Conservation (phyloP, 2,888 invertebrate species). For the Exocentrus adspersus region DNA sequence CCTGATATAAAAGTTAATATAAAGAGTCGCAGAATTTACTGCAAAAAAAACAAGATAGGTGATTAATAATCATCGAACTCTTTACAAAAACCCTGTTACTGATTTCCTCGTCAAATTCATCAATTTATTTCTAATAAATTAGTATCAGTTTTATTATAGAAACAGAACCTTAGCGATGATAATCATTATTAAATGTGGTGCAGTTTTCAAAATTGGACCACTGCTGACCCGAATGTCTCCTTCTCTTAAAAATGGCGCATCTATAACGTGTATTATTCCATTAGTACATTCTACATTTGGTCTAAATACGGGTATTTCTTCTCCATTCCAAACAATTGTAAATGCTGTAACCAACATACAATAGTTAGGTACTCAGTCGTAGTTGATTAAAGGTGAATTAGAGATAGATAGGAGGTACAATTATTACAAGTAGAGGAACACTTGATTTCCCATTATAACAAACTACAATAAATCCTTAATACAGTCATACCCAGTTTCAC, state of each 20-base stretch:
- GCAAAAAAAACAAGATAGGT: constrained; percentile 7
- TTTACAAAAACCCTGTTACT: constrained; percentile 29
- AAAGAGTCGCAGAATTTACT: constrained; percentile 19
- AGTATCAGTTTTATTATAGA: constrained; percentile 40
- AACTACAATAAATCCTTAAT: no score
- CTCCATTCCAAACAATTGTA: constrained; percentile 85
- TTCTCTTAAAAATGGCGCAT: constrained; percentile 84
- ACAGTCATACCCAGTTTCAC: no score
- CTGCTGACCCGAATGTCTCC: constrained; percentile 81
- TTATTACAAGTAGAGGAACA: no score
- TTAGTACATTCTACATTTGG: constrained; percentile 96
- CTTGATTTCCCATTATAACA: no score
- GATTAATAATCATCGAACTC: constrained; percentile 25
- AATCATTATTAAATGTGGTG: constrained; percentile 61
- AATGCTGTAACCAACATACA: constrained; percentile 72
- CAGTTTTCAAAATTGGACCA: constrained; percentile 49
- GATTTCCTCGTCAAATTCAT: constrained; percentile 16
- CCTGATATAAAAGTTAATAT: constrained; percentile 20
- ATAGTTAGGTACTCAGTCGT: not conserved
- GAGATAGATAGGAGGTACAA: no score
- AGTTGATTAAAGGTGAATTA: no score
- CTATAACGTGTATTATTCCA: constrained; percentile 94
- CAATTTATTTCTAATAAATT: constrained; percentile 14
- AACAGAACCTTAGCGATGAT: constrained; percentile 56
- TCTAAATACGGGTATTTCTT: constrained; percentile 84